Evolutionary conservation across 2,888 invertebrate species (phyloP), one percentile per base, ranked within the genome.

Genomic region (Cremastinae sp.): DNA sequence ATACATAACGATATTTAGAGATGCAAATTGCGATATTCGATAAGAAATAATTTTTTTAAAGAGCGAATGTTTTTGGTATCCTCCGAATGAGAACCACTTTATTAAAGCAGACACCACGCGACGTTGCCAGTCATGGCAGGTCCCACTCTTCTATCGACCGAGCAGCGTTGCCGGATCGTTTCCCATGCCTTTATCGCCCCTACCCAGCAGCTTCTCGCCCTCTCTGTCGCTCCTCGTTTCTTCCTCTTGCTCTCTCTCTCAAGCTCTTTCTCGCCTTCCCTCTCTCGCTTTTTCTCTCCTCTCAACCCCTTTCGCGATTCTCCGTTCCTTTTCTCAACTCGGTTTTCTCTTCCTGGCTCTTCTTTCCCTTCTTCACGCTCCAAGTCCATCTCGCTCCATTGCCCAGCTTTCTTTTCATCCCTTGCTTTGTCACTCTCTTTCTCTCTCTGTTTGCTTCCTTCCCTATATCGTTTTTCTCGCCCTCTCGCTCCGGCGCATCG

Each of bases 61-160:
- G 55, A 74, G 49, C n/a, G 28, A 47, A 35, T 37, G 37, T n/a
- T 22, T 20, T 53, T 28, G n/a, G 45, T 45, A 62, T 37, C 78
- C 77, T 12, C 49, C 43, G 81, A 78, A 83, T 85, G 86, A 83
- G 85, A 84, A 83, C 80, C 84, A 79, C 86, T 86, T 84, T 76
- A 83, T 85, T 86, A 82, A 84, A 85, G 85, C 86, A 85, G 86
- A 86, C 86, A 81, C 80, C 78, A 70, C 81, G 87, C 89, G 75
- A 81, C 80, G 89, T 89, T 89, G 89, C 89, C 89, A 81, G 58
- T 68, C 78, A 79, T 81, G 76, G 78, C 81, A 78, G 81, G 81
- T 84, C 84, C 83, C 86, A 86, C 86, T 86, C 87, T 84, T 83
- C 87, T 89, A 89, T 89, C 89, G 89, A 89, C 88, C 89, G 86